Evolutionary conservation across 2,888 invertebrate genomes (phyloP).

Genomic region (Leptopilina syphax): DNA sequence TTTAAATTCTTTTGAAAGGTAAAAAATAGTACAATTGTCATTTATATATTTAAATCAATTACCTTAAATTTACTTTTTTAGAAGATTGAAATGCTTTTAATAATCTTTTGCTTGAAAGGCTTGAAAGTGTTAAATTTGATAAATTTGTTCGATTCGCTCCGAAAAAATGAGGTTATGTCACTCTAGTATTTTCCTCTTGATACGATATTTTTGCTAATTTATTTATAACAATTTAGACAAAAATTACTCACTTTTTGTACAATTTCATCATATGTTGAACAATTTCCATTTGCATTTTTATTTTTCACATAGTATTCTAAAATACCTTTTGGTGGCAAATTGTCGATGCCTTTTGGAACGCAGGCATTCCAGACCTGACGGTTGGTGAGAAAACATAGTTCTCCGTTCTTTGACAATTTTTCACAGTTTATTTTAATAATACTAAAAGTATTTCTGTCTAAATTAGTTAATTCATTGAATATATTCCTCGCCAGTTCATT

Average conservation of each 20-base stretch:
- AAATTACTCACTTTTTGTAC: constrained; percentile 61
- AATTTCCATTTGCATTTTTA: constrained; percentile 47
- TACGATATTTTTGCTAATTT: neutral
- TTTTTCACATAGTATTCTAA: constrained; percentile 64
- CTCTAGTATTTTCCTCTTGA: neutral
- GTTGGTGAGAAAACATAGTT: constrained; percentile 82
- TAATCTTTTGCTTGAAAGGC: neutral
- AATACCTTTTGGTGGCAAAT: constrained; percentile 60
- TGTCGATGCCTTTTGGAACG: constrained; percentile 55
- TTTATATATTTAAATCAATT: neutral
- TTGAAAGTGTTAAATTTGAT: neutral
- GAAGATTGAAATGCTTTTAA: neutral
- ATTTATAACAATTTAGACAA: neutral
- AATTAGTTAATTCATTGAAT: constrained; percentile 20
- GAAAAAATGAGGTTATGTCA: constrained; percentile 22
- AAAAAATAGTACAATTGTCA: neutral
- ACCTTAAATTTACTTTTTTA: neutral
- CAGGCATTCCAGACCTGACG: constrained; percentile 80
- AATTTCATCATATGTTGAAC: constrained; percentile 53
- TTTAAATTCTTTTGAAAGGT: no score
- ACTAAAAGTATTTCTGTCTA: neutral
- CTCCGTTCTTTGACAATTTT: constrained; percentile 80
- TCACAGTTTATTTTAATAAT: constrained; percentile 80
- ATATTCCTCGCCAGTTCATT: constrained; percentile 14
- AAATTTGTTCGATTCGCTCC: neutral